A percentile compares a stretch with the other conserved stretches of the same genome.
Evolutionary conservation across 2,113 vertebrate genomes (phyloP).

Genomic region (Hypocryptadius cinnamomeus): DNA sequence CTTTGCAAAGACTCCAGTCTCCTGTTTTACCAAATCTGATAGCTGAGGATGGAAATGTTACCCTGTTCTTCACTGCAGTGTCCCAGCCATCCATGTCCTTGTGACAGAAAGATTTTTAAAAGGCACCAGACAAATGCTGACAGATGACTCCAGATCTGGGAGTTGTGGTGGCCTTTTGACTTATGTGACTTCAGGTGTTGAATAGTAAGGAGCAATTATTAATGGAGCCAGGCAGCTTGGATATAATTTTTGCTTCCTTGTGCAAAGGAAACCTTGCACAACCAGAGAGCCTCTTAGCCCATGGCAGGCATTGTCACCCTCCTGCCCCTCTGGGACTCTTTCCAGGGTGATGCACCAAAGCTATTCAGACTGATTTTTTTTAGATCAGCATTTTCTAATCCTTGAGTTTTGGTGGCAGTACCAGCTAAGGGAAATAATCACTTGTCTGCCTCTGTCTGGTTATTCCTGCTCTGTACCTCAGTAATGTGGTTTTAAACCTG

Average conservation of each 20-base stretch:
- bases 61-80: neutral
- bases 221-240: neutral
- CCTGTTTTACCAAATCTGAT: neutral
- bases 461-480: neutral
- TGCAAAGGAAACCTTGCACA: neutral
- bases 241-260: neutral
- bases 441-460: neutral
- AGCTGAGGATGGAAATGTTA: neutral
- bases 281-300: neutral
- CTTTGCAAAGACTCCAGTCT: neutral
- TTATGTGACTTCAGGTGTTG: neutral
- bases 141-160: neutral
- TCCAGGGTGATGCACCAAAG: neutral
- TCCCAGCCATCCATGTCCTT: neutral
- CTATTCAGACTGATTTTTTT: neutral
- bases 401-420: neutral
- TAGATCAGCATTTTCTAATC: neutral
- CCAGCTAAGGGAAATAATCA: neutral
- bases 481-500: neutral
- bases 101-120: neutral
- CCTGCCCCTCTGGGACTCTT: neutral
- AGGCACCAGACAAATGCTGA: neutral
- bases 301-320: neutral
- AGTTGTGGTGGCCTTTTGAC: neutral
- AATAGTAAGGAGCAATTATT: neutral